phyloP scores from a whole-genome alignment of 2,113 vertebrate genomes.

The Spea bombifrons region DNA sequence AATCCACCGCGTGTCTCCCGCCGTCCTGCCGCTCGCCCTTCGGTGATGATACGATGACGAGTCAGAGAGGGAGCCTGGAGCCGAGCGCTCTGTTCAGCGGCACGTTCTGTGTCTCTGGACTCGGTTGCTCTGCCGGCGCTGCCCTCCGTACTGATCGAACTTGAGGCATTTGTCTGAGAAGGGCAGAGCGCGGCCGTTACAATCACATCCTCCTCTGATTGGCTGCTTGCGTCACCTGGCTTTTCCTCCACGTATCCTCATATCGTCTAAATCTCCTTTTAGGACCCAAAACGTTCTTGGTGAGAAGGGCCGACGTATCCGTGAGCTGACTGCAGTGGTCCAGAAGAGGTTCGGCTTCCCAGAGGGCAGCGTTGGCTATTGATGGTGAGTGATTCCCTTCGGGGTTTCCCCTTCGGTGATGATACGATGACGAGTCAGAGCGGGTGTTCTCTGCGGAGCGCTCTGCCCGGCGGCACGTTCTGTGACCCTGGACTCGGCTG shows the following conservation, averaged over 20 bases:
- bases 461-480: conserved; percentile 57
- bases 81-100: conserved; percentile 52
- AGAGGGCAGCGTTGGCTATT: conserved; percentile 88
- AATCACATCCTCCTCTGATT: too few species aligned
- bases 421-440: conserved; percentile 86
- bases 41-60: conserved; percentile 84
- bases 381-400: conserved; percentile 73
- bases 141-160: conserved; percentile 67
- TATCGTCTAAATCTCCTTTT: not conserved
- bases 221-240: too few species aligned
- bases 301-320: conserved; percentile 93
- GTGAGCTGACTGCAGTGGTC: conserved; percentile 93
- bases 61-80: conserved; percentile 73
- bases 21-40: conserved; percentile 59
- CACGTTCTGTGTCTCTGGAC: conserved; percentile 72
- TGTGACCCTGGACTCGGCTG: conserved; percentile 62
- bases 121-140: conserved; percentile 48
- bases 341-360: conserved; percentile 98
- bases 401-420: conserved; percentile 72
- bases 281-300: conserved; percentile 98
- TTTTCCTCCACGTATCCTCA: not conserved
- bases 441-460: conserved; percentile 51
- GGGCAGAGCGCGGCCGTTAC: too few species aligned
- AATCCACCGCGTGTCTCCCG: not conserved
- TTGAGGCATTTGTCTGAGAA: conserved; percentile 91